phyloP scores from a whole-genome alignment of 2,113 vertebrate species.

The Epinephelus cyanopodus region DNA sequence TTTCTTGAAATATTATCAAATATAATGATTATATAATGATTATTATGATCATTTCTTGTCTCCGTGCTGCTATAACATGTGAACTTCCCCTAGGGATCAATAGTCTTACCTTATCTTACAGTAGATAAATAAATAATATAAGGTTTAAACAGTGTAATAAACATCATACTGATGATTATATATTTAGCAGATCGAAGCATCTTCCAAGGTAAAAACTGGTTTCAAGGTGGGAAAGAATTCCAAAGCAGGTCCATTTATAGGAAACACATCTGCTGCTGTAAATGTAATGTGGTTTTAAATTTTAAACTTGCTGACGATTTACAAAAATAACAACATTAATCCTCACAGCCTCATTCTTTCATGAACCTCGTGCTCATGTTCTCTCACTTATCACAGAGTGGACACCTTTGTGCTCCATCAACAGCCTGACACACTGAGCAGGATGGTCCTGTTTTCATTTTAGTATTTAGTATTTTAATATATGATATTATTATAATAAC shows the following conservation, averaged over 20 bases:
- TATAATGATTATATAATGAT: no score
- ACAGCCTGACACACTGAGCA: neutral
- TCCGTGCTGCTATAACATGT: neutral
- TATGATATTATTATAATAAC: neutral
- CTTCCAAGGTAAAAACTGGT: neutral
- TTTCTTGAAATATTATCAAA: neutral
- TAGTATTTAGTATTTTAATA: neutral
- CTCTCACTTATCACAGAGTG: neutral
- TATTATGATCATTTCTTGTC: neutral
- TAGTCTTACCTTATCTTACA: neutral
- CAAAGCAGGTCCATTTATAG: neutral
- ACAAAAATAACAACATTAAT: slow-evolving; percentile 4
- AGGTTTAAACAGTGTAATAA: neutral
- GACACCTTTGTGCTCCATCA: no score
- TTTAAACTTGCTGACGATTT: neutral
- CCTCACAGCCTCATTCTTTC: neutral
- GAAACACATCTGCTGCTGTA: neutral
- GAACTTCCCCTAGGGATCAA: neutral
- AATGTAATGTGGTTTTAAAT: neutral
- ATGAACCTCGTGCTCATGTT: neutral
- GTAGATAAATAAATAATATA: neutral
- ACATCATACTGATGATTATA: neutral
- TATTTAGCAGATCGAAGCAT: neutral
- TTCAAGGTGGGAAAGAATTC: neutral
- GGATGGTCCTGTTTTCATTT: neutral